Evolutionary conservation across 2,797 vertebrate species (phyloP), one percentile per base, ranked within the genome.

Genomic region (Spheniscus humboldti): DNA sequence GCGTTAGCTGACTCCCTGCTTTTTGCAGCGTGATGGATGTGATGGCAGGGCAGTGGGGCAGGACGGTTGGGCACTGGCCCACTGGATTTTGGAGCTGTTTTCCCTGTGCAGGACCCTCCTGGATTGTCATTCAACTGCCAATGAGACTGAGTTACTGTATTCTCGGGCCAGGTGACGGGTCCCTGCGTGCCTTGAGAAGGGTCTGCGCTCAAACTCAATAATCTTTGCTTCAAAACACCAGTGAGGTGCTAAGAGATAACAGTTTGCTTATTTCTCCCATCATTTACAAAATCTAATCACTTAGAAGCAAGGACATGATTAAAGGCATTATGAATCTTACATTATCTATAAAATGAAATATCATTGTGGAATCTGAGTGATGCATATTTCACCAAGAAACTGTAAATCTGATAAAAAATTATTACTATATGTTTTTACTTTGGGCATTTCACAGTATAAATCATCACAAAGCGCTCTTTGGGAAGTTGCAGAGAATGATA

Each of bases 101-200:
- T 52, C 67, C 72, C 59, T 35, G 11, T 12, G 24, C 64, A 85
- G 68, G 59, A 47, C 25, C 41, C 27, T 69, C 20, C 52, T 37
- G 43, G 33, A 11, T 7, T 67, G 31, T 37, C 68, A 64, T n/a
- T 41, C 41, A 22, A 16, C 19, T 37, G 43, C n/a, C 66, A 39
- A 0, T 30, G 74, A 78, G 47, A 53, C 48, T 11, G 39, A 52
- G 37, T 13, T 35, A 3, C 20, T 33, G 55, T 11, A 7, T 53
- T 28, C 33, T 64, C 1, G 4, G 30, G 48, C n/a, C 75, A 73
- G 30, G 53, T 0, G 0, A 73, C 20, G 0, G 0, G 27, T 43
- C 39, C 48, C 56, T 67, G 13, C 8, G 12, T 31, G 28, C 64
- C 23, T 83, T 48, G 30, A 11, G 4, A 52, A 73, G 47, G 16